Evolutionary conservation across 2,797 vertebrate genomes (phyloP).

Genomic region (Scarus forsteni): DNA sequence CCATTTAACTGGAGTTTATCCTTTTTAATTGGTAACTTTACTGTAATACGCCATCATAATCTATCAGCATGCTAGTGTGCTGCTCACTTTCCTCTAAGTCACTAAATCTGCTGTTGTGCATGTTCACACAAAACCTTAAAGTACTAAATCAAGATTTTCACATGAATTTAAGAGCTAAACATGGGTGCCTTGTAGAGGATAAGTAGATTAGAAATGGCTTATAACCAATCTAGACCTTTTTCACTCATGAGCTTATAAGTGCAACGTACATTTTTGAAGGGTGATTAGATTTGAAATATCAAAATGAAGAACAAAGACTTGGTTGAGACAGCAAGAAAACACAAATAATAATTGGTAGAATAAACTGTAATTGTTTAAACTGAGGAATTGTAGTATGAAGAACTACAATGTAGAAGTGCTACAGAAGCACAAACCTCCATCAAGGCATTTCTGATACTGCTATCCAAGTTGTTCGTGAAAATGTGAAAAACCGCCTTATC

Average conservation of each 20-base stretch:
- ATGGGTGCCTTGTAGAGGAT: neutral
- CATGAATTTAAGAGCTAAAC: neutral
- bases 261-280: neutral
- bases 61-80: neutral
- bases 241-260: neutral
- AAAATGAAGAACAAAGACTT: neutral
- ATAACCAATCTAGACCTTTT: neutral
- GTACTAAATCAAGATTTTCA: neutral
- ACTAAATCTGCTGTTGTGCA: neutral
- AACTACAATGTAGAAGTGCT: neutral
- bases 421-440: too few species aligned
- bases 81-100: conserved; percentile 1
- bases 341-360: neutral
- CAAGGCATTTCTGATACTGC: too few species aligned
- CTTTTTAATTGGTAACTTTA: neutral
- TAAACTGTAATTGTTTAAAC: too few species aligned
- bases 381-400: neutral
- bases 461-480: too few species aligned
- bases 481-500: too few species aligned
- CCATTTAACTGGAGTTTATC: neutral
- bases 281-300: neutral
- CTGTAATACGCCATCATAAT: neutral
- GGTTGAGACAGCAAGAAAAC: neutral
- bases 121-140: neutral
- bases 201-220: neutral